Evolutionary conservation across 1,140 invertebrate species (phyloP), one percentile per base, ranked within the genome.

Genomic region (Pinna nobilis): DNA sequence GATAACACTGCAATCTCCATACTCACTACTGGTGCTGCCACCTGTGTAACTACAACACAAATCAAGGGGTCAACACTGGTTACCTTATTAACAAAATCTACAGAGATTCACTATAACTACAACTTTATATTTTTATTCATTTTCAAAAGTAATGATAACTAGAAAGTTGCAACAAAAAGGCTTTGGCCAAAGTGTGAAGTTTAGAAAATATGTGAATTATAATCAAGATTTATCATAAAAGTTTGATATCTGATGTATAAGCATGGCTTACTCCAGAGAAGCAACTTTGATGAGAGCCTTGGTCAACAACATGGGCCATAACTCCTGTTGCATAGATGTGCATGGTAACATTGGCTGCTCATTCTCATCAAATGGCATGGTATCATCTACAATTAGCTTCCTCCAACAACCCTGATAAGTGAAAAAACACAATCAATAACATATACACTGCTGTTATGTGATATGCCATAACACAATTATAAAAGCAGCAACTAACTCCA

Each of bases 251-350:
- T 1, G 32, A 51, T 13, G 6, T 18, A 30, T 59, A 55, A 30
- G n/a, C n/a, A n/a, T n/a, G n/a, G 20, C 86, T 79, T 84, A 90
- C 88, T 89, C 87, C 6, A 90, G 79, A 44, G 88, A 83, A 55
- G 88, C 86, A 32, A 89, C 80, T 80, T 90, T 90, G 28, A 90
- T 79, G 6, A 90, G 77, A 32, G 86, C 89, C 71, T 90, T 90
- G 18, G 86, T 82, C 7, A 90, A 78, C 18, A 90, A 37, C 82
- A 90, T 84, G 13, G 89, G 88, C 89, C 89, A 90, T 6, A 90
- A 60, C 77, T 90, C 89, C 78, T 89, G 80, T 20, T 76, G 72
- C 33, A 84, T 74, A 7, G 81, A 79, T 0, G 88, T 87, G 39
- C 77, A 70, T 35, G 87, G 88, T 25, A 89, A 74, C 20, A 90